Base-by-base conservation (phyloP, 2,888 invertebrate species). In the Morpho achilles region DNA sequence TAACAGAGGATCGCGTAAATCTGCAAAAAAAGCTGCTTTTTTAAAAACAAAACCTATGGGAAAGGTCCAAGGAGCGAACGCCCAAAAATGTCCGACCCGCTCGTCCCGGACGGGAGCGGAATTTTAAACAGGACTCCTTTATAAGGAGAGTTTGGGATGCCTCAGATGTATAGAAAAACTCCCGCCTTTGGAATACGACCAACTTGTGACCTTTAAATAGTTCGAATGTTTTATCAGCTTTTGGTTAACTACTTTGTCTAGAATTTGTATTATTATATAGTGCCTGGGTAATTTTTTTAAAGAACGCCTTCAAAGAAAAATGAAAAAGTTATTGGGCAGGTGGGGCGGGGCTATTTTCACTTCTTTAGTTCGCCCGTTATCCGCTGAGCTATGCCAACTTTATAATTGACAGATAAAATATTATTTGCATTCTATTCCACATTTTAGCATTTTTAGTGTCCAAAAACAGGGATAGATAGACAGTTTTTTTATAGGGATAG, bases 61-160 rank as follows among this genome's bases (percentile, higher is more conserved):
- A 84, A 84, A 76, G 74, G 72, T 74, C 69, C 76, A 69, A 64
- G 72, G 72, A 71, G 70, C 70, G 80, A 75, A 86, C 87, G 83
- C 83, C 82, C 77, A 84, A 87, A 82, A 79, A 88, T 88, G 85
- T 84, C 75, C 63, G 81, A 82, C 78, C 82, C 82, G 78, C 77
- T 77, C 71, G 67, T 66, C 58, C 64, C 57, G 74, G 76, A 86
- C 89, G 84, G 74, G 81, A 79, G 74, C 62, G 84, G 89, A 88
- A 89, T 89, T 83, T 87, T 79, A 88, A 89, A 77, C 72, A 87
- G 82, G 73, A 75, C 76, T 80, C 83, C 80, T 80, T 67, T 77
- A 77, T 50, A 82, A 75, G 86, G 83, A 72, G 72, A 72, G 74
- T 66, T 69, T 45, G 47, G 54, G 58, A 63, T 56, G 56, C 54